Conservation (phyloP, 1,140 invertebrate genomes). For the Wiebesia pumilae region DNA sequence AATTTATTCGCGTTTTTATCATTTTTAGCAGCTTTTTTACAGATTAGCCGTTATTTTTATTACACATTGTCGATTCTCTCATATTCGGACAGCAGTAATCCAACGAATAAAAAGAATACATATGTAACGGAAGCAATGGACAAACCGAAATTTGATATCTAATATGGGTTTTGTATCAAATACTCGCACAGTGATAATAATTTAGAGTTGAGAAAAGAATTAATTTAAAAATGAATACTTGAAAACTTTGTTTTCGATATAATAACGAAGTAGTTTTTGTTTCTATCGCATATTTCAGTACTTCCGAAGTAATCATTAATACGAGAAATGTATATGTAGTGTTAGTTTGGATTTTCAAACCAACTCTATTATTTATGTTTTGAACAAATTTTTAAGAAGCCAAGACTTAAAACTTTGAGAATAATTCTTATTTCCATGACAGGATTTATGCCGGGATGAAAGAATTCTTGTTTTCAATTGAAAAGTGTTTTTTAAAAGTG, state of each 20-base stretch:
- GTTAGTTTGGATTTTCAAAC: too few relatives aligned
- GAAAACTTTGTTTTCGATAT: not conserved
- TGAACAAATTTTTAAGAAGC: not conserved
- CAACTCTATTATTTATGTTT: not conserved
- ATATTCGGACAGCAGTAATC: not conserved
- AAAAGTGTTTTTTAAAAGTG: not conserved
- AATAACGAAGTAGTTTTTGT: too few relatives aligned
- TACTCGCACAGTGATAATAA: not conserved
- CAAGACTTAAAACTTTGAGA: not conserved
- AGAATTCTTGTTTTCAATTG: not conserved
- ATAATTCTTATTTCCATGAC: not conserved
- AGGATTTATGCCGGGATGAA: not conserved
- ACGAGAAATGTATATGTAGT: not conserved
- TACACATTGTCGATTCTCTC: slow-evolving; percentile 33
- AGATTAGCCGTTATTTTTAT: slow-evolving; percentile 7
- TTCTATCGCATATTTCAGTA: not conserved
- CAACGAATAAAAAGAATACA: not conserved
- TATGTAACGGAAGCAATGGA: not conserved
- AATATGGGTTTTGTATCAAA: not conserved
- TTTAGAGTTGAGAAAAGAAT: not conserved
- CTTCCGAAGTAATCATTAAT: not conserved
- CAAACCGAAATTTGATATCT: not conserved
- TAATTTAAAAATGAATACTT: not conserved
- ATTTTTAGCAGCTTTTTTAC: not conserved
- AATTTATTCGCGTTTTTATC: slow-evolving; percentile 31